Evolutionary conservation across 2,113 vertebrate genomes (phyloP), one percentile per base, ranked within the genome.

Genomic region (Hyaena hyaena): DNA sequence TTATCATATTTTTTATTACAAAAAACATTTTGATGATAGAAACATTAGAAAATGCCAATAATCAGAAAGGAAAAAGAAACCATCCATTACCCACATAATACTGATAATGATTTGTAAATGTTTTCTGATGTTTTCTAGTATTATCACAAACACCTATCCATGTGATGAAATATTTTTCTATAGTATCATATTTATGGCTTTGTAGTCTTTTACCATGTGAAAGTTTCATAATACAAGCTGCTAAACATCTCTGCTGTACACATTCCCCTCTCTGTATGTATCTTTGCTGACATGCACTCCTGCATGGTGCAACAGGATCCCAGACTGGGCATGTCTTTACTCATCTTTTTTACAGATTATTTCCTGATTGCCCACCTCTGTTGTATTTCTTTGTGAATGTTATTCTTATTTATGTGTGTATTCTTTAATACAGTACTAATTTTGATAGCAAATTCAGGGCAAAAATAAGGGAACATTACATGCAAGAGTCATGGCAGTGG

Each of bases 11-110:
- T 91, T 24, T 76, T 68, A 82, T 63, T 90, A 94, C 11, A 88
- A 83, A 90, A 88, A 92, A 28, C 21, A 79, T 63, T 79, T 85
- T 66, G 82, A 35, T 96, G 77, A 63, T 4, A 84, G 53, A 65
- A 88, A 82, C 7, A 76, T 84, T 86, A 77, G 76, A 45, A 95
- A 94, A 91, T 96, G 10, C 28, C 39, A 63, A 7, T 89, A 58
- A 90, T 50, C 26, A 35, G 71, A 71, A 55, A 58, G 11, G n/a
- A 63, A 58, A 96, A 81, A 39, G 14, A 83, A 94, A 68, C 11
- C 31, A 58, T 33, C 43, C 4, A 21, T 87, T 26, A 58, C 21
- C 23, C 23, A 48, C 16, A 58, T 39, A 61, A 58, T 5, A 31
- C 53, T n/a, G 53, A 61, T 65, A 58, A 50, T 12, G 17, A 10